Evolutionary conservation across 2,888 invertebrate genomes (phyloP), one percentile per base, ranked within the genome.

Genomic region (Nasonia oneida): DNA sequence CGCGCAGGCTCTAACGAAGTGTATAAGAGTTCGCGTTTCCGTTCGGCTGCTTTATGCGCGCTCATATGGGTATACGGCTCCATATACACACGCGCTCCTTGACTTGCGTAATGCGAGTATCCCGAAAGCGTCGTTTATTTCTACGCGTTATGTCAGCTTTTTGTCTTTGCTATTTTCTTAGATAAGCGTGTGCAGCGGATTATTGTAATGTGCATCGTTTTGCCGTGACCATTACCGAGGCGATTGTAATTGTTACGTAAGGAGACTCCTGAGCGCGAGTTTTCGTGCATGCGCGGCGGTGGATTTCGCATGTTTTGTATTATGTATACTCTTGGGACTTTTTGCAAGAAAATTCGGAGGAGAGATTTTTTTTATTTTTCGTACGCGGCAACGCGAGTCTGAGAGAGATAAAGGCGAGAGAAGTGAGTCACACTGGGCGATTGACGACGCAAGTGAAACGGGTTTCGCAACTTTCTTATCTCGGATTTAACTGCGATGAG

Each of bases 1-100:
- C 42, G 84, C 57, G 70, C 29, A 29, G 33, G 29, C 70, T 79
- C 67, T 57, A 81, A 77, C 67, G 81, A 84, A 83, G 87, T 86
- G 87, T 2, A 29, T 1, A 10, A 87, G 87, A 81, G 80, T 53
- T 74, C 50, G 67, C 42, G 75, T 80, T 84, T 79, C 75, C 79
- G 80, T 57, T 70, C 29, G 39, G 12, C n/a, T 42, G 12, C n/a
- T 53, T 64, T 73, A 78, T 14, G 61, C 47, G 67, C 33, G 33
- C 39, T 4, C 73, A n/a, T 4, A 18, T 2, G 70, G 5, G 37
- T 37, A 14, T 33, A n/a, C 8, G 5, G 29, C 14, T 12, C 39
- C 12, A 23, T 23, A 23, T 23, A 50, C 2, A n/a, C 14, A 23
- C 42, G 29, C 67, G 18, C 39, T 77, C 37, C 37, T 53, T 10